phyloP scores from a whole-genome alignment of 2,113 vertebrate species.

The Xerus inauris region DNA sequence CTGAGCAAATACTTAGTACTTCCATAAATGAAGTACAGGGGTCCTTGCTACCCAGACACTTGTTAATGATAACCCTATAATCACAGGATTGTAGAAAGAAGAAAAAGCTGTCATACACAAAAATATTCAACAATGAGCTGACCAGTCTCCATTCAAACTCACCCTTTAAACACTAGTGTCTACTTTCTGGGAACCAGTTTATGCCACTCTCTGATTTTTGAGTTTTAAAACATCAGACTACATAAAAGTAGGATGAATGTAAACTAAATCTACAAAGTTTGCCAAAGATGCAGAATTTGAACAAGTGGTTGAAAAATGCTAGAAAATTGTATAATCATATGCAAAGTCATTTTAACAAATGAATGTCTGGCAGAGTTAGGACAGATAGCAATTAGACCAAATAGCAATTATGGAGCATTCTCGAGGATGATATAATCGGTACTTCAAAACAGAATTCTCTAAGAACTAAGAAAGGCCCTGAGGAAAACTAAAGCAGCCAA shows the following conservation, averaged over 20 bases:
- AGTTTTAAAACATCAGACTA: not conserved
- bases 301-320: constrained; percentile 26
- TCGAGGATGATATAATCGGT: constrained; percentile 26
- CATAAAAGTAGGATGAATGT: not conserved
- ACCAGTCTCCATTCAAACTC: not conserved
- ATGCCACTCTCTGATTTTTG: not conserved
- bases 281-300: not conserved
- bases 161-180: not conserved
- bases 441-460: constrained; percentile 43
- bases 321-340: not conserved
- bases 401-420: constrained; percentile 21
- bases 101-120: not conserved
- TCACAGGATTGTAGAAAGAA: not conserved
- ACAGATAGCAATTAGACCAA: constrained; percentile 32
- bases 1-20: not conserved
- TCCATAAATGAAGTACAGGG: not conserved
- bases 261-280: not conserved
- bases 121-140: constrained; percentile 4
- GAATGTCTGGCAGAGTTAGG: not conserved
- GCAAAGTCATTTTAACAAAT: constrained; percentile 43
- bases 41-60: not conserved
- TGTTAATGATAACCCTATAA: not conserved
- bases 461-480: not conserved
- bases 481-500: not conserved
- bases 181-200: not conserved